Evolutionary conservation across 2,113 vertebrate species (phyloP).

Genomic region (Rhea americana): DNA sequence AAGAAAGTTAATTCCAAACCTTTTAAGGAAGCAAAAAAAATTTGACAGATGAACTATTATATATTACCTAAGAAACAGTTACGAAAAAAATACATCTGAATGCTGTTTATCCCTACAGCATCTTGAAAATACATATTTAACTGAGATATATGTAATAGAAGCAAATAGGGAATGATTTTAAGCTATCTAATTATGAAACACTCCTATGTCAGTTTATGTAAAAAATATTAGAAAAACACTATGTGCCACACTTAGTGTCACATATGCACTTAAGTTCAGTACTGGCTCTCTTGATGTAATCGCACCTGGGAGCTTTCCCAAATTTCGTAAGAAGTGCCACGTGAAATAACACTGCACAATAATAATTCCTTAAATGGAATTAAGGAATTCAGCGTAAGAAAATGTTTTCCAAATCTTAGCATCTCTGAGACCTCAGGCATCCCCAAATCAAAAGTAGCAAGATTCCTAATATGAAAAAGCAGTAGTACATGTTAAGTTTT

Average conservation of each 20-base stretch:
- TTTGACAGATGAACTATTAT: not conserved
- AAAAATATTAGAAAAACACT: not conserved
- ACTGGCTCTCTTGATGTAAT: not conserved
- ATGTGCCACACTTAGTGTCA: not conserved
- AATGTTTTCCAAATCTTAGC: not conserved
- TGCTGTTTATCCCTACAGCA: not conserved
- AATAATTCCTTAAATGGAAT: not conserved
- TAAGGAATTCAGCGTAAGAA: not conserved
- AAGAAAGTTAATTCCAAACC: conserved; percentile 95
- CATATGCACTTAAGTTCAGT: not conserved
- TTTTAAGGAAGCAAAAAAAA: conserved; percentile 51
- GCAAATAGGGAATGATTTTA: not conserved
- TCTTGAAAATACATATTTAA: not conserved
- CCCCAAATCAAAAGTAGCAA: not conserved
- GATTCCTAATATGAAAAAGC: not conserved
- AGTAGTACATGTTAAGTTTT: too few relatives aligned
- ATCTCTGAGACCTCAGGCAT: not conserved
- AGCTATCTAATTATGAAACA: not conserved
- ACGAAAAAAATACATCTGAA: not conserved
- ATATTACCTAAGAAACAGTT: not conserved
- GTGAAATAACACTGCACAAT: not conserved
- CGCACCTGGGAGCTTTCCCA: not conserved
- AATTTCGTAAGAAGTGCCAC: not conserved
- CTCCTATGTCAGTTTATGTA: not conserved
- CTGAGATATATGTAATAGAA: not conserved